phyloP scores from a whole-genome alignment of 1,140 invertebrate genomes.

The Mylabris phalerata region DNA sequence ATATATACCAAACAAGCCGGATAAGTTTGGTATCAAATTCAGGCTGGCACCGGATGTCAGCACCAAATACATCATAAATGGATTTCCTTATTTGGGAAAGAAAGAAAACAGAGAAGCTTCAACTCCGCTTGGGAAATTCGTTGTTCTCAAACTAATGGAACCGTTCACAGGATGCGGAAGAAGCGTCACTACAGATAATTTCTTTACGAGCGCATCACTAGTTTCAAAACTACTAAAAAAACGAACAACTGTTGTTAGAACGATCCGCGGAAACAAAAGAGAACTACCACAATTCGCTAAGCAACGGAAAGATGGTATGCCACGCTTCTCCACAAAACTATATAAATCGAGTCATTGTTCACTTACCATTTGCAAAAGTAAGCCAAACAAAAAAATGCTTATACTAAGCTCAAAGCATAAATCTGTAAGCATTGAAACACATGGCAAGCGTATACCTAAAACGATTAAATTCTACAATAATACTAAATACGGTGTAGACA shows the following conservation, averaged over 20 bases:
- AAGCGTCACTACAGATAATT: conserved; percentile 28
- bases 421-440: too few relatives aligned
- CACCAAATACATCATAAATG: conserved; percentile 39
- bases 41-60: conserved; percentile 36
- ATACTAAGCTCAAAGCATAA: too few relatives aligned
- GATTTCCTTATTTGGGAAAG: conserved; percentile 40
- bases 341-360: conserved; percentile 17
- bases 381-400: too few relatives aligned
- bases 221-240: too few relatives aligned
- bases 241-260: conserved; percentile 24
- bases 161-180: conserved; percentile 26
- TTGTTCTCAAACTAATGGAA: conserved; percentile 30
- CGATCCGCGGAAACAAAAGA: conserved; percentile 13
- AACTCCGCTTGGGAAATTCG: conserved; percentile 22
- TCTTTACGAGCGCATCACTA: too few relatives aligned
- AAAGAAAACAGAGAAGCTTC: conserved; percentile 23
- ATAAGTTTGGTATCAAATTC: conserved; percentile 42
- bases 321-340: too few relatives aligned
- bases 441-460: too few relatives aligned
- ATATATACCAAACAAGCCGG: conserved; percentile 39
- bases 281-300: conserved; percentile 21
- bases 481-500: too few relatives aligned
- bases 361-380: conserved; percentile 28
- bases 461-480: too few relatives aligned
- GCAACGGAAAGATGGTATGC: conserved; percentile 14